Percentiles rank a stretch among this genome's conserved stretches.
Conservation (phyloP, 2,797 vertebrate genomes). For the Pseudochirops cupreus region DNA sequence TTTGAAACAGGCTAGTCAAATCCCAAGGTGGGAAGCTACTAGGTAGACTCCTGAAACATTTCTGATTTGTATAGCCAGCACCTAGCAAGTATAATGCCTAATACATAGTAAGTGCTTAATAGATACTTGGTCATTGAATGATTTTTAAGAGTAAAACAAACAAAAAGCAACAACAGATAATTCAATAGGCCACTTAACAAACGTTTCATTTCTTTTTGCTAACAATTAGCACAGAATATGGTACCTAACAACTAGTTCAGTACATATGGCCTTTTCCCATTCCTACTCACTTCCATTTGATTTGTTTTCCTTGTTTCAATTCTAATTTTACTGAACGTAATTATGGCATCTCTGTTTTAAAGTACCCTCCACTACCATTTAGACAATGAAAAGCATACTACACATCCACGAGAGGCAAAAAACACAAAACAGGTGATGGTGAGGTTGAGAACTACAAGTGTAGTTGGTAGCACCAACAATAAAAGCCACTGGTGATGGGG, state of each 20-base stretch:
- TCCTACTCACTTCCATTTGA: background rate
- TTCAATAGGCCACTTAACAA: background rate
- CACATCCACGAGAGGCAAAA: constrained; percentile 19
- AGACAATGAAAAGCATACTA: background rate
- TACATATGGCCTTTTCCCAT: background rate
- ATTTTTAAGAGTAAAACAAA: background rate
- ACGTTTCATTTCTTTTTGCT: background rate
- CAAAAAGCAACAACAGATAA: background rate
- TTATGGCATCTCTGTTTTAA: background rate
- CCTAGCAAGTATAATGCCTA: background rate
- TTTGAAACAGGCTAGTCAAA: background rate
- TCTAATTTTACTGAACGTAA: constrained; percentile 40
- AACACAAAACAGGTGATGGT: constrained; percentile 12
- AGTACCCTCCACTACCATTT: background rate
- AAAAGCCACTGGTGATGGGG: background rate
- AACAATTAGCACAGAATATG: background rate
- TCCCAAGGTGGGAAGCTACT: background rate
- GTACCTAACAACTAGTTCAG: background rate
- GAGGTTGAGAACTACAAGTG: background rate
- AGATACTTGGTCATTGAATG: background rate
- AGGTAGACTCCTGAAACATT: background rate
- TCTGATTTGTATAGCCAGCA: background rate
- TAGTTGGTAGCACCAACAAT: background rate
- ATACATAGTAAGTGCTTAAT: background rate
- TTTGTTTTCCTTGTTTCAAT: constrained; percentile 22